phyloP scores from a whole-genome alignment of 2,888 invertebrate genomes.

The Plebejus anna region DNA sequence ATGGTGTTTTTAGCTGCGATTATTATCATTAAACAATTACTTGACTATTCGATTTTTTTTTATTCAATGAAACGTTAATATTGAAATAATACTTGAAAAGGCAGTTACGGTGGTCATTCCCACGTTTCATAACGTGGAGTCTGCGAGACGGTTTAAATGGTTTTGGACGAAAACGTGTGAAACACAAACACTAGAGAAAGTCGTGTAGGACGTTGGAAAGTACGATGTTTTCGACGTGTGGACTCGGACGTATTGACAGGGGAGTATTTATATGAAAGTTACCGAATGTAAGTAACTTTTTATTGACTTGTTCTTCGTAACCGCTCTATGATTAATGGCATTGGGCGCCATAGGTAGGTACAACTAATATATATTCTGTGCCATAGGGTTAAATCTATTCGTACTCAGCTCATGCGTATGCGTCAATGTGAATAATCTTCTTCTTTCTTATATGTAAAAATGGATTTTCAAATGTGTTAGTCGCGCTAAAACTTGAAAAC shows the following conservation, averaged over 20 bases:
- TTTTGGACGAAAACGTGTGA: conserved; percentile 66
- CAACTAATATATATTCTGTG: no score
- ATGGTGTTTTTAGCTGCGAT: no score
- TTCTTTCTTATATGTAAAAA: no score
- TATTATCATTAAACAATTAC: no score
- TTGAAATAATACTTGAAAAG: neutral
- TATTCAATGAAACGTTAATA: neutral
- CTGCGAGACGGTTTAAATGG: conserved; percentile 42
- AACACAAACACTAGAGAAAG: conserved; percentile 64
- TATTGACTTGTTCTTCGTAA: neutral
- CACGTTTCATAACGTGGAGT: conserved; percentile 45
- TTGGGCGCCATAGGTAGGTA: neutral
- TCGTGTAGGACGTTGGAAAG: conserved; percentile 31
- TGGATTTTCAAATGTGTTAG: no score
- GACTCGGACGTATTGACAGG: neutral
- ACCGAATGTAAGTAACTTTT: neutral
- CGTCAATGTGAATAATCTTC: no score
- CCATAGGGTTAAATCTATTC: no score
- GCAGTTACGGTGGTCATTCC: conserved; percentile 34
- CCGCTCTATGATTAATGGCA: neutral
- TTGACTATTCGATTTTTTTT: neutral
- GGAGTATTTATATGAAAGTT: neutral
- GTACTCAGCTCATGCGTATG: no score
- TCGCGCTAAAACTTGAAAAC: no score
- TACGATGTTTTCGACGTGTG: neutral